Percentiles rank a stretch among this genome's conserved stretches.
These are phyloP conservation scores for Andrena haemorrhoa DNA, from an alignment of 2,888 invertebrate genomes.

Conservation along the genomic window DNA sequence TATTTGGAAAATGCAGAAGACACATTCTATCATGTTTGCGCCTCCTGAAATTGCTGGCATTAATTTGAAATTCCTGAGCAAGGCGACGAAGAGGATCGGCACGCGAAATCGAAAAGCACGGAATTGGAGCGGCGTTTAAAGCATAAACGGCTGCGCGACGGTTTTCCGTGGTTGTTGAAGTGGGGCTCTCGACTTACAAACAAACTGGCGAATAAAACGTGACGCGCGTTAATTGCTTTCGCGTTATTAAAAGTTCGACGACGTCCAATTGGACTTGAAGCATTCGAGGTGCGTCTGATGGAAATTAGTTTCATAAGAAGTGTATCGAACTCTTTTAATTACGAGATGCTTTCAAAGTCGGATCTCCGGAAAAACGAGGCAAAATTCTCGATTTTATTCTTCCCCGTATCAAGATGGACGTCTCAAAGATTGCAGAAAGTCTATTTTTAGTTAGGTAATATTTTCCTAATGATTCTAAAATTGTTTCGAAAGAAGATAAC, in stretches of 20 bases:
- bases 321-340: conserved; percentile 36
- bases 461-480: too few relatives aligned
- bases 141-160: neutral
- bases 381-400: too few relatives aligned
- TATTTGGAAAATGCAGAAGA: neutral
- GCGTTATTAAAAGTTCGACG: conserved; percentile 41
- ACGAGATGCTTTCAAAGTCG: conserved; percentile 16
- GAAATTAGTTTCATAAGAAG: conserved; percentile 39
- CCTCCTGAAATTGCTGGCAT: neutral
- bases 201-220: conserved; percentile 25
- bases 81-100: neutral
- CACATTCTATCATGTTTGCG: neutral
- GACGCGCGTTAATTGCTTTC: conserved; percentile 28
- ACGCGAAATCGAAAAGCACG: neutral
- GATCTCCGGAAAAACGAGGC: too few relatives aligned
- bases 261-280: neutral
- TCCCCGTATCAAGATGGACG: too few relatives aligned
- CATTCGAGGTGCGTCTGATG: neutral
- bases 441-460: too few relatives aligned
- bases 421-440: too few relatives aligned
- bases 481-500: too few relatives aligned
- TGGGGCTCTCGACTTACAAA: conserved; percentile 15
- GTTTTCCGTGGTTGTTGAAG: neutral
- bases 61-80: neutral
- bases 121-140: conserved; percentile 14